phyloP scores from a whole-genome alignment of 2,888 invertebrate species.

The Megalurothrips usitatus region DNA sequence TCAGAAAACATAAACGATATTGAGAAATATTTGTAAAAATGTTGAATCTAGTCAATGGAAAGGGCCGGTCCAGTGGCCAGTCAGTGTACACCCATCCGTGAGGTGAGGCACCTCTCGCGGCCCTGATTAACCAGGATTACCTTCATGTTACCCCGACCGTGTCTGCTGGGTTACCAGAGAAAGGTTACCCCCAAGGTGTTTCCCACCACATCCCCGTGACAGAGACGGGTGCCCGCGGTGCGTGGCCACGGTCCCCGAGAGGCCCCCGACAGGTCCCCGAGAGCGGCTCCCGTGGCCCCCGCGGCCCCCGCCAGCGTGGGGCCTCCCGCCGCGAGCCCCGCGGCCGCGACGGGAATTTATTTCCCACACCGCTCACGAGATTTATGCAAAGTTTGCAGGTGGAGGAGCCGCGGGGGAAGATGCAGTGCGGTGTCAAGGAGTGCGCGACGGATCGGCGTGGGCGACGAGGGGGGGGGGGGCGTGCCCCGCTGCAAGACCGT shows the following conservation, averaged over 20 bases:
- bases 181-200: too few species aligned
- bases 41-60: too few species aligned
- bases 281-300: neutral
- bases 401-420: constrained; percentile 1
- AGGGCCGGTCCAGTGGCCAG: too few species aligned
- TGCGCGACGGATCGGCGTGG: neutral
- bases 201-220: neutral
- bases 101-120: too few species aligned
- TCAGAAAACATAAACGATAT: too few species aligned
- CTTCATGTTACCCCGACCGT: too few species aligned
- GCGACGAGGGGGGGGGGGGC: neutral
- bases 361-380: constrained; percentile 8
- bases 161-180: too few species aligned
- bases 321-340: neutral
- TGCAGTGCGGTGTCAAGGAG: constrained; percentile 11
- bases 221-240: constrained; percentile 2
- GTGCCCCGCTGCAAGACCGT: too few species aligned
- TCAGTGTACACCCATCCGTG: too few species aligned
- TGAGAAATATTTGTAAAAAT: too few species aligned
- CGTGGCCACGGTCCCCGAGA: neutral
- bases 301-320: neutral
- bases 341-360: neutral
- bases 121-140: too few species aligned
- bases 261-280: too few species aligned
- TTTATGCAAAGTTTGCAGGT: constrained; percentile 24